Evolutionary conservation across 1,140 invertebrate genomes (phyloP), one percentile per base, ranked within the genome.

Genomic region (Ceratina australensis): DNA sequence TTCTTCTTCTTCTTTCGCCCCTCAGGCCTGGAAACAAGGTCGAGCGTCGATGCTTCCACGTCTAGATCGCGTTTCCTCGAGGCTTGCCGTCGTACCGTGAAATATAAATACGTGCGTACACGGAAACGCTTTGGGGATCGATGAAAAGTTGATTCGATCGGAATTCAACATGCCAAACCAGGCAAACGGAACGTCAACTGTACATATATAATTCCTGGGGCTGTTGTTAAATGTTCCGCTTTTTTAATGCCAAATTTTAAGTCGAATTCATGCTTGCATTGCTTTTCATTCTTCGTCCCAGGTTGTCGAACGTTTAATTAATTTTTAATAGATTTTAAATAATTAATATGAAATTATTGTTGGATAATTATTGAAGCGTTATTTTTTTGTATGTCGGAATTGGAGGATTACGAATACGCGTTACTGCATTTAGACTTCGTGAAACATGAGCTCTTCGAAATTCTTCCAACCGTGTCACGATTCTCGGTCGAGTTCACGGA

Each of bases 401-500:
- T 33, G 7, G 33, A 33, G 33, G 33, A 33, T 33, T 33, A 33
- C 33, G 33, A 33, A 7, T 33, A 7, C 3, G 33, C 33, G 2
- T 33, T 26, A 50, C 7, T 13, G 24, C 13, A 12, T 24, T 47
- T 16, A 12, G 12, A 78, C 68, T 72, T 78, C 50, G 63, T 78
- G 54, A 78, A 78, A 72, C 57, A 72, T 68, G 68, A 72, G 47
- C 60, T 60, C 68, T 64, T 78, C 75, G 75, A 33, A 72, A 78
- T 78, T 78, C 75, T 24, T 78, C 68, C 75, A 78, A 72, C 75
- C 68, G 68, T 78, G 75, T 78, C 75, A 72, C 26, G 68, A 83
- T 73, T 81, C 76, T 83, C 81, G 77, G 67, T 83, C 81, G 81
- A 79, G 71, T 83, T 83, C 73, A 78, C 80, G 82, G 81, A 82